Base-by-base conservation (phyloP, 2,888 invertebrate genomes). In the Lasioglossum villosulum region DNA sequence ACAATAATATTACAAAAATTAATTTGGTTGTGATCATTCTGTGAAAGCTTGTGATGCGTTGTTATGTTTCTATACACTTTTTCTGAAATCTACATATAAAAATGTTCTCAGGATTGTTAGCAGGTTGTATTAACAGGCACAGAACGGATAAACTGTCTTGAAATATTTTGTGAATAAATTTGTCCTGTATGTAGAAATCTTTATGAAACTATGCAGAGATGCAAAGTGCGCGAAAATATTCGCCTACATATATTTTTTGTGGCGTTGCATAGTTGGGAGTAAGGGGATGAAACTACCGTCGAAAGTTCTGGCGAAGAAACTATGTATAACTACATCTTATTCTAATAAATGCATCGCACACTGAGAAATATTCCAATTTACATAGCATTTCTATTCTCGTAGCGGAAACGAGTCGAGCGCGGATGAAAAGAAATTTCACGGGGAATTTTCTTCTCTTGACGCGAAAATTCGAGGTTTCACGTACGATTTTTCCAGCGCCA, bases 391-490 rank as follows among this genome's bases (percentile, higher is more conserved):
- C 70, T 37, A 37, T 70, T n/a, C 39, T 70, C 70, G 39, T 23
- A 37, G 37, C 68, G 37, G 23, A 37, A 68, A 34, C 37, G 68
- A 37, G 68, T 68, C 68, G 23, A 68, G 68, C 68, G 30, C 63
- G 63, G 63, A 16, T n/a, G 45, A 39, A 42, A 68, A 37, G 52
- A 75, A 70, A 70, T 80, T 80, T 42, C 34, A 63, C n/a, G 6
- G 48, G 37, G n/a, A 73, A 66, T 45, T 52, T 81, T 56, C 14
- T 23, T n/a, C 48, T 48, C 59, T 63, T 71, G 42, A 27, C 72
- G 48, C 37, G 77, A 71, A 80, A 76, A 19, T 27, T 56, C 66
- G 37, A 76, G 27, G 45, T 27, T 76, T 76, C 70, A 19, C 75
- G 75, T 75, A 30, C 45, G 45, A 72, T 72, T 72, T 48, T 72